Conservation (phyloP, 2,888 invertebrate genomes). For the Apamea monoglypha region DNA sequence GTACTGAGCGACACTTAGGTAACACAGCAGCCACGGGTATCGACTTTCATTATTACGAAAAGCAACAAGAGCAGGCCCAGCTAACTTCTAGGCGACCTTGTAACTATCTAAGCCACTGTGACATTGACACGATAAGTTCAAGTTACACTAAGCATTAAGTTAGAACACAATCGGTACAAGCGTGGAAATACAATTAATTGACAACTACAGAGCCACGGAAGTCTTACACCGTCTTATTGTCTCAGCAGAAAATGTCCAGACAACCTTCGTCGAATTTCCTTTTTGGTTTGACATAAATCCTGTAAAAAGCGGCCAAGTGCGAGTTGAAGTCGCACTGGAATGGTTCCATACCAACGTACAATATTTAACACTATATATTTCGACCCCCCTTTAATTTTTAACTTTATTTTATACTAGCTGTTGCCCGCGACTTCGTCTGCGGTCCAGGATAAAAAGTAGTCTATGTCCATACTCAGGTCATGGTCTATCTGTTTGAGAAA, state of each 20-base stretch:
- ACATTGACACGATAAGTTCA: constrained; percentile 28
- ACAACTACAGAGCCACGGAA: constrained; percentile 8
- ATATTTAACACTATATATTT: not conserved
- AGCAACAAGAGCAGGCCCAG: not conserved
- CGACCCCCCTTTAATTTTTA: not conserved
- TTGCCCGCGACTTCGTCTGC: not conserved
- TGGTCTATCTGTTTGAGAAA: no score
- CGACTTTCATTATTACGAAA: not conserved
- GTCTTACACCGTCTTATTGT: constrained; percentile 43
- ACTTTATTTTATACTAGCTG: not conserved
- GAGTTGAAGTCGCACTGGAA: not conserved
- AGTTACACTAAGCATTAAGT: constrained; percentile 12
- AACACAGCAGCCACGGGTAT: not conserved
- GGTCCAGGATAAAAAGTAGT: not conserved
- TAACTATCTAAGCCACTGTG: constrained; percentile 2
- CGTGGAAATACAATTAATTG: constrained; percentile 31
- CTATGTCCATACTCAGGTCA: no score
- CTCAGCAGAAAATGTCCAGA: constrained; percentile 40
- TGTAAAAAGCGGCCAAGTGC: not conserved
- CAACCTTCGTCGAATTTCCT: constrained; percentile 29
- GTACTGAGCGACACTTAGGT: not conserved
- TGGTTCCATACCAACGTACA: not conserved
- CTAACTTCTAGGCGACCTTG: constrained; percentile 15
- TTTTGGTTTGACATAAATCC: constrained; percentile 36
- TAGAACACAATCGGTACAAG: constrained; percentile 14